phyloP scores from a whole-genome alignment of 2,113 vertebrate genomes.

The Leucosticte australis region DNA sequence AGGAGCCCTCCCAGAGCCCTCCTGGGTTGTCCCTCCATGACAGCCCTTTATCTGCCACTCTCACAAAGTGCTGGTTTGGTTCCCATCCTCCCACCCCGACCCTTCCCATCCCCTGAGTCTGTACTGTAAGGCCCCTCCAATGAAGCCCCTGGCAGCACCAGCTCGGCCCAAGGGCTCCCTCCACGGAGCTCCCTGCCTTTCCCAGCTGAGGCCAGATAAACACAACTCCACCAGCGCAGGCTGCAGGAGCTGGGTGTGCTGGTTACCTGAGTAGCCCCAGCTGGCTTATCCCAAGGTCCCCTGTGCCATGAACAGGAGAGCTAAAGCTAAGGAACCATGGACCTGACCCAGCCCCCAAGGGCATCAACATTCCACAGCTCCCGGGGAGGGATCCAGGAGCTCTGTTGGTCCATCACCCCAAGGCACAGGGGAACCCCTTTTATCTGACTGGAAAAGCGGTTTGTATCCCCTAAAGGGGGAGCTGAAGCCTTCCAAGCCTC shows the following conservation, averaged over 20 bases:
- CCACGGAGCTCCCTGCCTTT: neutral
- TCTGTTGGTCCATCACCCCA: neutral
- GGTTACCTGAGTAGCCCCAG: neutral
- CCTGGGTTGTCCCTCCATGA: neutral
- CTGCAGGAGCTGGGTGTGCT: neutral
- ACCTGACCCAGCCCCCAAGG: neutral
- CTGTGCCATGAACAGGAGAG: neutral
- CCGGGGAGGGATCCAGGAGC: neutral
- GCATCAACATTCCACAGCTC: neutral
- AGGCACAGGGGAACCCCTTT: neutral
- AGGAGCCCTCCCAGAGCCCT: neutral
- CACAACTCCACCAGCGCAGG: neutral
- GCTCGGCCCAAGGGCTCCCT: neutral
- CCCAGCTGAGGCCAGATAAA: neutral
- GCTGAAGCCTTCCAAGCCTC: neutral
- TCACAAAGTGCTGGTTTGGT: constrained; percentile 32
- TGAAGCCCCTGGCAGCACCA: neutral
- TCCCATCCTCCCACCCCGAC: neutral
- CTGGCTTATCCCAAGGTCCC: neutral
- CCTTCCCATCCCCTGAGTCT: constrained; percentile 22
- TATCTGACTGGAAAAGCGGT: neutral
- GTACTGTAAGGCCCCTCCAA: neutral
- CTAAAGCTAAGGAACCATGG: neutral
- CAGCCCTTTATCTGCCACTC: neutral
- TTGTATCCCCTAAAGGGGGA: neutral